Base-by-base conservation (phyloP, 2,113 vertebrate species). In the Theropithecus gelada region DNA sequence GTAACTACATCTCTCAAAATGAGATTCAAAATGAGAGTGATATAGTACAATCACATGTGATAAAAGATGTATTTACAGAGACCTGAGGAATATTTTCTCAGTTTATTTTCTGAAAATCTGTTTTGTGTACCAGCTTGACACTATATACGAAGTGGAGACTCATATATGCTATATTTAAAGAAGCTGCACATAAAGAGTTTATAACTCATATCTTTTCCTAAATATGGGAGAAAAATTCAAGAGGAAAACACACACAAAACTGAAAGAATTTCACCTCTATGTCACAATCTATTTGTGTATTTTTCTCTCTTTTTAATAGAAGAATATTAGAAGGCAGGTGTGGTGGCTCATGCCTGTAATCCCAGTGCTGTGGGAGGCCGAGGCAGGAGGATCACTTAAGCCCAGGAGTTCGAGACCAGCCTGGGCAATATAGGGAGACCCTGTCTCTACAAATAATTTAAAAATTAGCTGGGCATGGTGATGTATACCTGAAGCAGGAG, bases 81-180 rank as follows among this genome's bases (percentile, higher is more conserved):
- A 85, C 7, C 6, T 61, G 52, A 45, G 11, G 22, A 76, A 75
- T 81, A 76, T 66, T 94, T 93, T 59, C 52, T 40, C 32, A 90
- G 13, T 30, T 57, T 68, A 52, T 72, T 90, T 94, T 79, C 22
- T 92, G 38, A 84, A 92, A 96, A 92, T 88, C 35, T 81, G 30
- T 64, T 84, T 68, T 93, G 40, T 91, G 27, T 80, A 80, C 38
- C 50, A 88, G 76, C 27, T 66, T 91, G 48, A 90, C 16, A 81
- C 18, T 59, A 97, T 43, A 57, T 23, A 76, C 16, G 82, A 95
- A 64, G 45, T 32, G 82, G 43, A 89, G 61, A 64, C 61, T 64
- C 30, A 64, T 14, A 64, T 6, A 32, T 64, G 27, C 27, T 40
- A 59, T 25, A 73, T 79, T 81, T 88, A 25, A 88, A 43, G 18